A percentile compares a stretch with the other conserved stretches of the same genome.
These are phyloP conservation scores for Lithophane leautieri DNA, from an alignment of 2,888 invertebrate species.

Conservation along the genomic window DNA sequence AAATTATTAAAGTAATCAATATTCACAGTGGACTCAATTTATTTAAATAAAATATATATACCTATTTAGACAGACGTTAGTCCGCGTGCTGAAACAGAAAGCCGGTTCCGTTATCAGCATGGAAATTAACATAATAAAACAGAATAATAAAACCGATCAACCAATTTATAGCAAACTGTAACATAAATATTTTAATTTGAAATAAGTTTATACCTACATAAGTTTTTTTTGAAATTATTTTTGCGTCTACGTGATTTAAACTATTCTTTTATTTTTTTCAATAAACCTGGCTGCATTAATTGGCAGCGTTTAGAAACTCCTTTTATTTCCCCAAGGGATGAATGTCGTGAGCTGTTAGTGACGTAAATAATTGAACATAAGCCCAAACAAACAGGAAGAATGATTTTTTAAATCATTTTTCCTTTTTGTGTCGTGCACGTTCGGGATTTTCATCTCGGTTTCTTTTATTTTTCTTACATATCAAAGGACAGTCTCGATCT, in stretches of 20 bases:
- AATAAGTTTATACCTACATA: not conserved
- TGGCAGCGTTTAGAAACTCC: conserved; percentile 9
- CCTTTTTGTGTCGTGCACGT: conserved; percentile 28
- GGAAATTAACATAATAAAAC: conserved; percentile 33
- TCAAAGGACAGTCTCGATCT: not conserved
- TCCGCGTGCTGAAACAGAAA: conserved; percentile 10
- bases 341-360: conserved; percentile 9
- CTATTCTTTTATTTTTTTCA: conserved; percentile 14
- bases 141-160: conserved; percentile 32
- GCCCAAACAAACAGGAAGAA: conserved; percentile 1
- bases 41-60: not conserved
- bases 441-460: conserved; percentile 20
- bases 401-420: not conserved
- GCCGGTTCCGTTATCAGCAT: conserved; percentile 37
- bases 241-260: conserved; percentile 1
- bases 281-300: conserved; percentile 10
- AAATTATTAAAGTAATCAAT: not conserved
- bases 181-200: conserved; percentile 14
- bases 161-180: conserved; percentile 14
- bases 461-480: not conserved
- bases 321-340: conserved; percentile 1
- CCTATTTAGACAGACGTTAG: not conserved
- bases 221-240: not conserved
- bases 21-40: not conserved
- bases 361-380: conserved; percentile 12